Base-by-base conservation (phyloP, 2,888 invertebrate genomes). In the Pammene aurita region DNA sequence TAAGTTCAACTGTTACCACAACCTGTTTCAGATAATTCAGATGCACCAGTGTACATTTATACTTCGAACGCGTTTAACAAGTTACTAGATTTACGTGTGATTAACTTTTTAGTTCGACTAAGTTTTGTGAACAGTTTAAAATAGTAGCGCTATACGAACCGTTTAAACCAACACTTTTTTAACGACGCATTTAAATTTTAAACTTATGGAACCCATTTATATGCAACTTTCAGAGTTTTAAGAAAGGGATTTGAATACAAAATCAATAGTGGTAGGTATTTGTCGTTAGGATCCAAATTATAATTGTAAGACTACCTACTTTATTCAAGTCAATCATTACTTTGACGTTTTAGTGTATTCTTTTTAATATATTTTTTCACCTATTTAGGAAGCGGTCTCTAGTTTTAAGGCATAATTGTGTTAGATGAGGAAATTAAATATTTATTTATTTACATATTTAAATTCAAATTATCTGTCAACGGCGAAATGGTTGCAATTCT, bases 11-110 rank as follows among this genome's bases (percentile, higher is more conserved):
- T 56, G 56, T 41, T 38, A 54, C 35, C 41, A 16, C 63, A 64
- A 68, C 68, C 67, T 67, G 67, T 67, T 67, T 41, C 50, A 50
- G 16, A 55, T 67, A 63, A 63, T 67, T 41, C 50, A 50, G 16
- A 55, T 42, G 38, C 26, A 42, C 41, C 54, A 16, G 50, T 61
- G 50, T 50, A 50, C 58, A 66, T 50, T 10, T 18, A 57, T 18
- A 34, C 58, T 42, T n/a, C 10, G n/a, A 18, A 61, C 50, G 62
- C 48, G 62, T 41, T 41, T 62, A 52, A 62, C 52, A 16, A 41
- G 62, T 62, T 62, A 50, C 61, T 62, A 41, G 50, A 62, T 62
- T 62, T 41, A 62, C 13, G 41, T 52, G 50, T 41, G 26, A 41
- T 50, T 55, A 41, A 62, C 50, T 64, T 55, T 41, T 62, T 41